These are phyloP conservation scores for Apteryx owenii DNA, from an alignment of 2,113 vertebrate genomes.

Conservation along the genomic window DNA sequence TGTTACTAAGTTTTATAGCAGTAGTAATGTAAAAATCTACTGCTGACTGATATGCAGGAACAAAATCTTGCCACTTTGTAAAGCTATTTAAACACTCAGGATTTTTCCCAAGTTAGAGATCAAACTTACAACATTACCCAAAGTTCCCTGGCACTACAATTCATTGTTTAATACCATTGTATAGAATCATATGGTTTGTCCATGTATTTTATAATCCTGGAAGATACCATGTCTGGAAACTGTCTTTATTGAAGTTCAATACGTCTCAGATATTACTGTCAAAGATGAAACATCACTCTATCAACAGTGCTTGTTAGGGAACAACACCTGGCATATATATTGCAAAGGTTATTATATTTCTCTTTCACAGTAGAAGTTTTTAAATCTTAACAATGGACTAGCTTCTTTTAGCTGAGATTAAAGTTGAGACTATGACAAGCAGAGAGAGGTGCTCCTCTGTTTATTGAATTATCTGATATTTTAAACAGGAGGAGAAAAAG, in stretches of 20 bases:
- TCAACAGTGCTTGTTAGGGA: constrained; percentile 61
- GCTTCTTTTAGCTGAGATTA: constrained; percentile 64
- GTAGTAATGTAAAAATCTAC: constrained; percentile 76
- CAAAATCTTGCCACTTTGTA: constrained; percentile 71
- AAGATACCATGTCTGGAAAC: constrained; percentile 35
- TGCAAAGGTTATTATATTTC: constrained; percentile 74
- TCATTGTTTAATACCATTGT: constrained; percentile 12
- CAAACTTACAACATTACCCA: constrained; percentile 69
- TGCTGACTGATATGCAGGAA: constrained; percentile 60
- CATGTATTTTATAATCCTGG: constrained; percentile 34
- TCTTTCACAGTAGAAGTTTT: constrained; percentile 67
- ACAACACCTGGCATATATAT: constrained; percentile 55
- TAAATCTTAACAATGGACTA: constrained; percentile 58
- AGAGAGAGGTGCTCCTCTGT: constrained; percentile 41
- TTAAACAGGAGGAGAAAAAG: constrained; percentile 16
- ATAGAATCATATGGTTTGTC: constrained; percentile 37
- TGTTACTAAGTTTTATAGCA: constrained; percentile 67
- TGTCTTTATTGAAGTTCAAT: constrained; percentile 40
- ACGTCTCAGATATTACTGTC: neutral
- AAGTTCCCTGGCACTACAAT: constrained; percentile 33
- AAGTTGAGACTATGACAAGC: constrained; percentile 59
- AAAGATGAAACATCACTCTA: constrained; percentile 50
- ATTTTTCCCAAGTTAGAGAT: constrained; percentile 73
- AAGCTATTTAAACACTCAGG: constrained; percentile 70
- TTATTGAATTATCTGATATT: constrained; percentile 53